phyloP scores from a whole-genome alignment of 2,797 vertebrate genomes.

The Chloroceryle amazona region DNA sequence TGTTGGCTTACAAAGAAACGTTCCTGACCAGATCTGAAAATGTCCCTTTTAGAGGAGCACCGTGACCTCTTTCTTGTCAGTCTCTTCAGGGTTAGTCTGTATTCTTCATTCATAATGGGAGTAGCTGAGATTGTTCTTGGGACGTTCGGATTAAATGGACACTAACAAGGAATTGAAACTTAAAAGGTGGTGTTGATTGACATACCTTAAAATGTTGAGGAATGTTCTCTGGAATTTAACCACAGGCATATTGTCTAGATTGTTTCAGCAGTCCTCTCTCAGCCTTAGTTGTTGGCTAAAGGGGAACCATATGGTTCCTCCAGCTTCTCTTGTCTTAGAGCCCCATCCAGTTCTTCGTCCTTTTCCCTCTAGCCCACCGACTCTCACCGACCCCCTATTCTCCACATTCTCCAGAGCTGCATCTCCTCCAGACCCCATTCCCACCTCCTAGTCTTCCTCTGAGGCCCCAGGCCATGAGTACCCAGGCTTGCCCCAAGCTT shows the following conservation, averaged over 20 bases:
- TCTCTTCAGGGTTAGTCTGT: background rate
- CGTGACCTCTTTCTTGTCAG: background rate
- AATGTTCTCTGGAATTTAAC: background rate
- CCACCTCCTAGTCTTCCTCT: background rate
- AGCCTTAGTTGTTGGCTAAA: background rate
- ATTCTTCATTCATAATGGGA: background rate
- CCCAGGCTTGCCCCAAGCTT: background rate
- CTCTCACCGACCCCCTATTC: background rate
- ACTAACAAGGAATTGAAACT: background rate
- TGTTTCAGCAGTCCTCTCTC: background rate
- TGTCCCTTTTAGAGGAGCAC: background rate
- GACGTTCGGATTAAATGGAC: background rate
- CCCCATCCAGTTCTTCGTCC: background rate
- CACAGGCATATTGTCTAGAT: background rate
- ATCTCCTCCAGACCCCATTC: background rate
- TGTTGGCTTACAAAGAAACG: slow-evolving; percentile 30
- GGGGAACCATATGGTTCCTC: background rate
- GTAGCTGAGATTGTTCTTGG: background rate
- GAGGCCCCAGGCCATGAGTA: background rate
- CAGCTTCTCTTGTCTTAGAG: background rate
- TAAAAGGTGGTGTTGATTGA: background rate
- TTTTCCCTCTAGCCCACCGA: background rate
- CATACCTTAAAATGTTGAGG: background rate
- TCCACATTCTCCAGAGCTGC: background rate
- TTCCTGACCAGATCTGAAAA: slow-evolving; percentile 35